These are phyloP conservation scores for Nasonia longicornis DNA, from an alignment of 1,140 invertebrate species.

Conservation along the genomic window DNA sequence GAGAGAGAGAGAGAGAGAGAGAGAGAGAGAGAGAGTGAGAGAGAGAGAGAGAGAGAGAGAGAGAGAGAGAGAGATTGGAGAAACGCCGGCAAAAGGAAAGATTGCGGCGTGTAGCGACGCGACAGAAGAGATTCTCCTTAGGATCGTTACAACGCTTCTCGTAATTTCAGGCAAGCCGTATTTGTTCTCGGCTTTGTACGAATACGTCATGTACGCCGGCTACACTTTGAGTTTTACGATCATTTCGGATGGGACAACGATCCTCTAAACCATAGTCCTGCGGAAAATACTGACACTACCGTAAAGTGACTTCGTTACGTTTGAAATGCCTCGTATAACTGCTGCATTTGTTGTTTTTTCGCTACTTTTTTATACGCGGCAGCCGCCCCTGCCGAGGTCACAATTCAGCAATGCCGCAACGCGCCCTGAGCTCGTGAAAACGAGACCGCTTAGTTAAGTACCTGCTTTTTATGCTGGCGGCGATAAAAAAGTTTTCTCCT, in stretches of 20 bases:
- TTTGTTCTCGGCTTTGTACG: not conserved
- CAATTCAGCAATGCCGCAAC: not conserved
- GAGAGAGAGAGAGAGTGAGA: not conserved
- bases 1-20: not conserved
- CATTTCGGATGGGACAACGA: not conserved
- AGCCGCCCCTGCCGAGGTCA: not conserved
- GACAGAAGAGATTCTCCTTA: not conserved
- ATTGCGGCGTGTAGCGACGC: not conserved
- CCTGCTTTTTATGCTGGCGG: not conserved
- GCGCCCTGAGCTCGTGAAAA: not conserved
- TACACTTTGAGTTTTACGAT: slow-evolving; percentile 1
- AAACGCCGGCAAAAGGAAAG: slow-evolving; percentile 2
- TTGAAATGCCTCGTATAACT: not conserved
- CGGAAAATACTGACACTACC: not conserved
- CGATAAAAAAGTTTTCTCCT: not conserved
- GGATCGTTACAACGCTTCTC: not conserved
- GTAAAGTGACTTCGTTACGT: not conserved
- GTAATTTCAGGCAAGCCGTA: not conserved
- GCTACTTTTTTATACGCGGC: not conserved
- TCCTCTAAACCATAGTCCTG: slow-evolving; percentile 2
- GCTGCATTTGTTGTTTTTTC: not conserved
- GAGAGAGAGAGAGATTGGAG: not conserved
- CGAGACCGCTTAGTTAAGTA: slow-evolving; percentile 2
- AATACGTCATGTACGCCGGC: not conserved
- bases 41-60: not conserved